Percentiles rank a stretch among this genome's conserved stretches.
Evolutionary conservation across 2,113 vertebrate genomes (phyloP).

Genomic region (Cololabis saira): DNA sequence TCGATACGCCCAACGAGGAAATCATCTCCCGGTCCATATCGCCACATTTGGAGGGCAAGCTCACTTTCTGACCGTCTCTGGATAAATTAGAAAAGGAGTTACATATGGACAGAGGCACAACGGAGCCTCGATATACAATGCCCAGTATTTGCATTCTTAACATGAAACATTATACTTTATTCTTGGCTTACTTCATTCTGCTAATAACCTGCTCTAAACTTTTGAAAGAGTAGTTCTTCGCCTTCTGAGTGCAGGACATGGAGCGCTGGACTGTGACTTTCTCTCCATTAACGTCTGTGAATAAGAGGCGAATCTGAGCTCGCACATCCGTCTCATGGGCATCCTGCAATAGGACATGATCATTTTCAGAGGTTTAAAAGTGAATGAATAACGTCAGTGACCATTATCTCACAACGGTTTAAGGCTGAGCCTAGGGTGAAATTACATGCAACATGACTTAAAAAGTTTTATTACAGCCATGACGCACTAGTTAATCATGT

Average conservation of each 20-base stretch:
- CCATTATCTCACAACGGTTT: background rate
- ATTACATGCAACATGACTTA: too few relatives aligned
- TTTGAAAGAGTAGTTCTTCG: slow-evolving; percentile 91
- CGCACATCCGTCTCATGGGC: slow-evolving; percentile 95
- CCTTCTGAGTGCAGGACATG: slow-evolving; percentile 94
- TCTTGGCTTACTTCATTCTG: slow-evolving; percentile 85
- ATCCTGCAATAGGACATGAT: slow-evolving; percentile 78
- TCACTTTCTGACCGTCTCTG: slow-evolving; percentile 89
- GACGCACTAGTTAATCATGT: too few relatives aligned
- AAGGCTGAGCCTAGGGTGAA: too few relatives aligned
- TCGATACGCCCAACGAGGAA: slow-evolving; percentile 92
- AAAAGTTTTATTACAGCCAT: too few relatives aligned
- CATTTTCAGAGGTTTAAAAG: background rate
- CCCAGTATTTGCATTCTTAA: background rate
- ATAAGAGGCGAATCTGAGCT: slow-evolving; percentile 94
- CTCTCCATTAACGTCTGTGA: slow-evolving; percentile 90
- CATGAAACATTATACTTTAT: background rate
- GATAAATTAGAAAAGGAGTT: slow-evolving; percentile 9
- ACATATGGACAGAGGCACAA: background rate
- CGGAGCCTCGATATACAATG: background rate
- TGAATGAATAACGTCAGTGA: background rate
- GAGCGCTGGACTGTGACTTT: slow-evolving; percentile 89
- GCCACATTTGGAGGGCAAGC: slow-evolving; percentile 95
- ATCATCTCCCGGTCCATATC: slow-evolving; percentile 97
- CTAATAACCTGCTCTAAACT: slow-evolving; percentile 94